phyloP scores from a whole-genome alignment of 2,113 vertebrate genomes.

The Choloepus hoffmanni region DNA sequence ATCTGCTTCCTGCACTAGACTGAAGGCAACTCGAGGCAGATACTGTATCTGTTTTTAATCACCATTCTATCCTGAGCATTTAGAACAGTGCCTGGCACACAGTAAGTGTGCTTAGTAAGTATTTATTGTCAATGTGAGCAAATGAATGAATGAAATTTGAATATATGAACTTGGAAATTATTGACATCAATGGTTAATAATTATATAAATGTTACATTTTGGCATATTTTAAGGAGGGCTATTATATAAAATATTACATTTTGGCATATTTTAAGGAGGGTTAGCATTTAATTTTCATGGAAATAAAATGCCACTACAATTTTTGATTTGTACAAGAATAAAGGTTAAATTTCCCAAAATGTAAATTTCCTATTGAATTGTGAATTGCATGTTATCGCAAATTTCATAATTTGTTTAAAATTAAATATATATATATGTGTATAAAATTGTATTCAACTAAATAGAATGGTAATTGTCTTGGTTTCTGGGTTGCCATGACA shows the following conservation, averaged over 20 bases:
- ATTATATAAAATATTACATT: not conserved
- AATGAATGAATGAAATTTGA: not conserved
- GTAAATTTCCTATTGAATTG: not conserved
- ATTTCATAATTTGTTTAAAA: not conserved
- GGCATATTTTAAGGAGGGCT: too few relatives aligned
- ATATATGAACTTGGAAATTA: not conserved
- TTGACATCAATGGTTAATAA: not conserved
- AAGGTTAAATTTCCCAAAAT: not conserved
- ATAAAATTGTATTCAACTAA: not conserved
- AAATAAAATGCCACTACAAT: not conserved
- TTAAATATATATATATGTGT: not conserved
- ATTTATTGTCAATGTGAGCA: not conserved
- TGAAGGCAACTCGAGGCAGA: not conserved
- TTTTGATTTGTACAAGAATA: not conserved
- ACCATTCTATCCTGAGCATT: not conserved
- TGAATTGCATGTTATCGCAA: not conserved
- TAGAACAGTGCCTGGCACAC: not conserved
- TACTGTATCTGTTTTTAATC: not conserved
- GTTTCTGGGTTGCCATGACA: too few relatives aligned
- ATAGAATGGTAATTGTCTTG: not conserved
- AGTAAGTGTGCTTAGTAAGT: not conserved
- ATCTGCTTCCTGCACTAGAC: not conserved
- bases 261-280: not conserved
- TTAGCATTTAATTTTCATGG: not conserved
- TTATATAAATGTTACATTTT: not conserved